Evolutionary conservation across 2,113 vertebrate species (phyloP).

Genomic region (Toxotes jaculatrix): DNA sequence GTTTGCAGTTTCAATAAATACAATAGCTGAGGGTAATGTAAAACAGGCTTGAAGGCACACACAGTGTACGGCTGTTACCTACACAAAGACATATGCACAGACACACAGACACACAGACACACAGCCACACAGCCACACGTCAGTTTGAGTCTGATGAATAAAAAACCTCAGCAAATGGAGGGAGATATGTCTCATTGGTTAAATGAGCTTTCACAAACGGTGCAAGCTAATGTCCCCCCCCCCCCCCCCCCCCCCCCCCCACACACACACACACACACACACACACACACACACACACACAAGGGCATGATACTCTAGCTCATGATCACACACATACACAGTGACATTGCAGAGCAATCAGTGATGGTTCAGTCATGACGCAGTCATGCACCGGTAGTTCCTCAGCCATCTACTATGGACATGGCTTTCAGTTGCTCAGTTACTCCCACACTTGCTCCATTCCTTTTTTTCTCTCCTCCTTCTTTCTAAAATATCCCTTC

Average conservation of each 20-base stretch:
- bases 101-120: constrained; percentile 6
- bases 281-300: constrained; percentile 10
- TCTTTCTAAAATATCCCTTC: constrained; percentile 32
- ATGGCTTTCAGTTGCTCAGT: constrained; percentile 59
- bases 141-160: constrained; percentile 32
- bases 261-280: constrained; percentile 8
- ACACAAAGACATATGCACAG: constrained; percentile 5
- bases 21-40: constrained; percentile 7
- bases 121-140: too few relatives aligned
- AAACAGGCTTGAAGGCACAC: neutral
- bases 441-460: constrained; percentile 35
- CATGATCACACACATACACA: constrained; percentile 30
- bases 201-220: constrained; percentile 52
- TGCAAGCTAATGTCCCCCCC: constrained; percentile 13
- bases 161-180: constrained; percentile 34
- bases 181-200: constrained; percentile 51
- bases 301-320: constrained; percentile 12
- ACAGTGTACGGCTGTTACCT: constrained; percentile 9
- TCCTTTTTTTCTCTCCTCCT: constrained; percentile 23
- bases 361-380: constrained; percentile 50
- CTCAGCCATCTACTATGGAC: constrained; percentile 27
- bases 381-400: constrained; percentile 46
- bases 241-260: too few relatives aligned
- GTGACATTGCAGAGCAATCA: constrained; percentile 48
- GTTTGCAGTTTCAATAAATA: constrained; percentile 26